Evolutionary conservation across 2,113 vertebrate genomes (phyloP), one percentile per base, ranked within the genome.

Genomic region (Sclerurus mexicanus): DNA sequence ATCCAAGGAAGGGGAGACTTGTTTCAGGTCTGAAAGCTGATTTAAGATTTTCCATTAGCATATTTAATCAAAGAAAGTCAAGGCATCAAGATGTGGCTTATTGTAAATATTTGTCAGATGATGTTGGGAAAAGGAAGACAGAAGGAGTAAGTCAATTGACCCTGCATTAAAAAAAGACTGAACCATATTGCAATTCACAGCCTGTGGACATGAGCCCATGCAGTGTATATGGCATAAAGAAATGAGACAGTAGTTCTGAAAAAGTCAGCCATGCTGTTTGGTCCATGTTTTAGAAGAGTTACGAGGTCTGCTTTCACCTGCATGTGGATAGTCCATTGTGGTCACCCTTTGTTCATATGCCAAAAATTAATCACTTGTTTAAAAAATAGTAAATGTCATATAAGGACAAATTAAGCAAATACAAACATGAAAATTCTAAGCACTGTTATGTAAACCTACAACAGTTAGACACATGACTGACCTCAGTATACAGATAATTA

Each of bases 121-220:
- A 40, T 47, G 19, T 1, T 66, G 24, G 50, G 39, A 12, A 37
- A 88, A 60, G 42, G 20, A 75, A 49, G n/a, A 33, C 11, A 28
- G 24, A 64, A 47, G 17, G 28, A 46, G n/a, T 53, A 84, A 53
- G 14, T 62, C 42, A 74, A 1, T 35, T 69, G 56, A 64, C 20
- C 10, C 7, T 16, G 6, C 0, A 0, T 39, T 58, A 47, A 62
- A 21, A 71, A 85, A 59, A 35, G 21, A 20, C 22, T 52, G 46
- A 73, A 53, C n/a, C 2, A 0, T 55, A 12, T 27, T 71, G 42
- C 16, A 87, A 60, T 79, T 75, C 24, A 18, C 33, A 87, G 35
- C 21, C 11, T 12, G 12, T 19, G 9, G 19, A 20, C 28, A 28
- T 64, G 12, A 55, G 15, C 10, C 49, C 0, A 0, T 35, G 4